These are phyloP conservation scores for Pseudomugil tenellus DNA, from an alignment of 2,797 vertebrate genomes.

Conservation along the genomic window DNA sequence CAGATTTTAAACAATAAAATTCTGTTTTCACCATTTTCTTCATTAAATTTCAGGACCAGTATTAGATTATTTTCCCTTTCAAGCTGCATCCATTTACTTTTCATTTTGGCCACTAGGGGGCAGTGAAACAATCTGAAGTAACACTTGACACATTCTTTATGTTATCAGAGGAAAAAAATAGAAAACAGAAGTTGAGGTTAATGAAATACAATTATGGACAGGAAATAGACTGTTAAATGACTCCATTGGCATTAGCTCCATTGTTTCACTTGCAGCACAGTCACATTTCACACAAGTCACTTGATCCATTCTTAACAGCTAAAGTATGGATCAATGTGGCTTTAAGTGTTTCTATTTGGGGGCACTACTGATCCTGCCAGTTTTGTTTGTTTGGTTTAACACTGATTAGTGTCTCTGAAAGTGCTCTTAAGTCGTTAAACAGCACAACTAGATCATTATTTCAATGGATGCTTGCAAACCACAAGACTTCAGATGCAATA, in stretches of 20 bases:
- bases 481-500: neutral
- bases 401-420: neutral
- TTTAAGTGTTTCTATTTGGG: neutral
- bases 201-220: neutral
- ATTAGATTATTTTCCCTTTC: neutral
- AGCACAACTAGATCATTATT: neutral
- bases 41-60: neutral
- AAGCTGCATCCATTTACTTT: neutral
- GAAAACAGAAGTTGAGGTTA: neutral
- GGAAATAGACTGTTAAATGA: neutral
- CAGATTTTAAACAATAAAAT: neutral
- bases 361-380: neutral
- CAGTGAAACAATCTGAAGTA: neutral
- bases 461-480: neutral
- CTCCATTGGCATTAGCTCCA: neutral
- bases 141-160: neutral
- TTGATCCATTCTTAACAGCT: neutral
- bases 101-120: neutral
- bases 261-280: neutral
- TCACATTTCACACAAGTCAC: neutral
- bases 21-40: neutral
- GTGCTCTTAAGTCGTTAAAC: neutral
- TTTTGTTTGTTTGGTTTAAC: neutral
- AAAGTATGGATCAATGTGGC: neutral
- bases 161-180: neutral